Conservation (phyloP, 2,113 vertebrate genomes). For the Cathartes aura region DNA sequence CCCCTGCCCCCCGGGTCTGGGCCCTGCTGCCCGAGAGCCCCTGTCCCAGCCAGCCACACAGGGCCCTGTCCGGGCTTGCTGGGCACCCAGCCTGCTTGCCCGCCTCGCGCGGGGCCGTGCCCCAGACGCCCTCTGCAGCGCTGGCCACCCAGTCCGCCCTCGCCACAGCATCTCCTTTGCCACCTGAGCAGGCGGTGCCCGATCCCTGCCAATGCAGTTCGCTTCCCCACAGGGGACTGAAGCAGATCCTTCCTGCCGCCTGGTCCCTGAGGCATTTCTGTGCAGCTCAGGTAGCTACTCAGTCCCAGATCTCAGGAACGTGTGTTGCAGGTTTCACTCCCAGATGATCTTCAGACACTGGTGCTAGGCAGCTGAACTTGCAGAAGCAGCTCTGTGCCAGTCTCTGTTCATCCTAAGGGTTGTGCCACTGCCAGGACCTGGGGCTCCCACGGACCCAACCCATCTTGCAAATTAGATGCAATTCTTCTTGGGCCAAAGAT, state of each 20-base stretch:
- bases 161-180: background rate
- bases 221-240: rapidly evolving
- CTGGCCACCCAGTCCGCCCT: no score
- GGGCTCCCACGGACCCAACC: background rate
- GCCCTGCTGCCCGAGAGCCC: background rate
- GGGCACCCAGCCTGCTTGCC: background rate
- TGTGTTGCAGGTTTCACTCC: background rate
- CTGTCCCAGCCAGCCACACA: background rate
- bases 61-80: no score
- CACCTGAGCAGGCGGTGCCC: background rate
- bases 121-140: background rate
- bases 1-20: background rate
- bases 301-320: rapidly evolving
- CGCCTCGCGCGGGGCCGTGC: background rate
- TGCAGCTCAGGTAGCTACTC: background rate
- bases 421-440: background rate
- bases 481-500: background rate
- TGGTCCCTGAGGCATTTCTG: background rate
- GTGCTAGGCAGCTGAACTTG: background rate
- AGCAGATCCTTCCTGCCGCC: background rate
- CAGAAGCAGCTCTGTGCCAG: background rate
- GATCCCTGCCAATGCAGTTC: background rate
- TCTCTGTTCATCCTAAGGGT: background rate
- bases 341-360: rapidly evolving
- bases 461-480: background rate